phyloP scores from a whole-genome alignment of 2,888 invertebrate genomes.

The Hydroisotoma schaefferi region DNA sequence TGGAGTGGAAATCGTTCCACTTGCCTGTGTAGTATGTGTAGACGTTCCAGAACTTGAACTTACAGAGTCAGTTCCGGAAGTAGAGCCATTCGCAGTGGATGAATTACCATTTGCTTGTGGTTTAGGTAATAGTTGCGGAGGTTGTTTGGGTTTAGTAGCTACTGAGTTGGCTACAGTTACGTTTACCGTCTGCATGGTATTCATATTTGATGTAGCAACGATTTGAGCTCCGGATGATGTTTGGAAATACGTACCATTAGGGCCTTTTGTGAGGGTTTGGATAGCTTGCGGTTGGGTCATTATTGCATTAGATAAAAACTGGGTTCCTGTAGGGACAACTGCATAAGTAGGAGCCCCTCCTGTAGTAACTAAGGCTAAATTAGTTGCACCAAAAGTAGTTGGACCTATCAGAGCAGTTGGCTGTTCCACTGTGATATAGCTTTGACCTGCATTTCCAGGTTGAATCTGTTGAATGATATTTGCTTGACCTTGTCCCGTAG shows the following conservation, averaged over 20 bases:
- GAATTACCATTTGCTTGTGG: conserved; percentile 35
- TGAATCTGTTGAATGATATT: conserved; percentile 44
- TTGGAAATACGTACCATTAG: conserved; percentile 44
- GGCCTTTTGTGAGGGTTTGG: conserved; percentile 45
- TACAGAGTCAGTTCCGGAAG: conserved; percentile 8
- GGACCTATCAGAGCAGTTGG: conserved; percentile 37
- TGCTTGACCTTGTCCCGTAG: conserved; percentile 27
- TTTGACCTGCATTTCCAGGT: conserved; percentile 37
- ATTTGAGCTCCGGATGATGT: conserved; percentile 38
- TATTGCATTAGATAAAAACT: conserved; percentile 45
- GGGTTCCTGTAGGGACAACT: conserved; percentile 39
- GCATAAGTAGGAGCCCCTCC: conserved; percentile 45
- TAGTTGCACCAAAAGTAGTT: conserved; percentile 31
- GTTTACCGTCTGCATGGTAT: conserved; percentile 29
- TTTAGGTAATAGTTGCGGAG: conserved; percentile 47
- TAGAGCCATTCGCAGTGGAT: conserved; percentile 8
- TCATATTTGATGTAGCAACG: conserved; percentile 38
- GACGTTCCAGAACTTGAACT: conserved; percentile 12
- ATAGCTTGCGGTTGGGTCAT: conserved; percentile 44
- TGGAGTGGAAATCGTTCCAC: not conserved
- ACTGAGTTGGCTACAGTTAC: conserved; percentile 27
- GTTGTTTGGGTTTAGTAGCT: conserved; percentile 40
- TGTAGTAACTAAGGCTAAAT: conserved; percentile 44
- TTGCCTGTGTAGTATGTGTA: conserved; percentile 3
- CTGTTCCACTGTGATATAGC: conserved; percentile 46